Percentiles rank a stretch among this genome's conserved stretches.
Conservation (phyloP, 2,888 invertebrate species). For the Subacronicta megacephala region DNA sequence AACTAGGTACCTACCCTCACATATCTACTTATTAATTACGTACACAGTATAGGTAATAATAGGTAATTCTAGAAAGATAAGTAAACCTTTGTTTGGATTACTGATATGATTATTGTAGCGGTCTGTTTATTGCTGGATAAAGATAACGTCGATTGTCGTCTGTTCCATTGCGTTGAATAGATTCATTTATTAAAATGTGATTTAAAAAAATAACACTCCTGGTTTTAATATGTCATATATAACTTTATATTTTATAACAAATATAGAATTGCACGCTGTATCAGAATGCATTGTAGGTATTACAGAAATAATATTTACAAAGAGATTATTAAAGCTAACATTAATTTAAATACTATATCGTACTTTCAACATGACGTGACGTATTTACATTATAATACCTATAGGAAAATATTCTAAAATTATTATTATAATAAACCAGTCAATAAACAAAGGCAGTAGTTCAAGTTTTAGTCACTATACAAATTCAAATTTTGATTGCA, state of each 20-base stretch:
- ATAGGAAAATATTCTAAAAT: constrained; percentile 66
- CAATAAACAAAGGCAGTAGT: constrained; percentile 82
- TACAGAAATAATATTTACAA: constrained; percentile 82
- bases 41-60: too few relatives aligned
- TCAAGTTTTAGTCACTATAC: constrained; percentile 62
- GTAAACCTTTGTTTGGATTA: too few relatives aligned
- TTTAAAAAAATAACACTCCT: constrained; percentile 64
- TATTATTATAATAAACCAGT: constrained; percentile 71
- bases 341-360: constrained; percentile 78
- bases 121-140: too few relatives aligned
- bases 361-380: constrained; percentile 54
- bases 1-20: too few relatives aligned
- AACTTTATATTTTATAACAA: constrained; percentile 89
- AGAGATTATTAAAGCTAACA: constrained; percentile 75
- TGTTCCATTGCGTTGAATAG: too few relatives aligned
- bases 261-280: constrained; percentile 84
- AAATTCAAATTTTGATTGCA: constrained; percentile 36
- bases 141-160: too few relatives aligned
- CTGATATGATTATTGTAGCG: too few relatives aligned
- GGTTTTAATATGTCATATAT: constrained; percentile 68
- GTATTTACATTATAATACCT: constrained; percentile 50
- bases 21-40: too few relatives aligned
- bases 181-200: too few relatives aligned
- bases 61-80: too few relatives aligned
- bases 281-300: constrained; percentile 74